Conservation (phyloP, 1,140 invertebrate species). For the Caenorhabditis latens region DNA sequence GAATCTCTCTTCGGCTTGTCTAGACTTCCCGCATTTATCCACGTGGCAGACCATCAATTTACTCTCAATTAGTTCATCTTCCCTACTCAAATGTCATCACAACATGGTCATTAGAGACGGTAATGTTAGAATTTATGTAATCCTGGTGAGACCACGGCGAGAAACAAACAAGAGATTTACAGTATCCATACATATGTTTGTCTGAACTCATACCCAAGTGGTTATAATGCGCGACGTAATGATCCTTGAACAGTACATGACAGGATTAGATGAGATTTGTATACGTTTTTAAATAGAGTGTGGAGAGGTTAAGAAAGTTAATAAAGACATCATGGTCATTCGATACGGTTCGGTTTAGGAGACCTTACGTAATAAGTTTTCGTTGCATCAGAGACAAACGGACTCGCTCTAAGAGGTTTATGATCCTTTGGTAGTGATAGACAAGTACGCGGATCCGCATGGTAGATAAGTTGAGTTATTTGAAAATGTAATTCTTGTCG, state of each 20-base stretch:
- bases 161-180: background rate
- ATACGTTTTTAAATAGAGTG: too few relatives aligned
- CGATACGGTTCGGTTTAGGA: background rate
- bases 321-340: background rate
- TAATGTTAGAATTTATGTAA: too few relatives aligned
- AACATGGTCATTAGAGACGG: too few relatives aligned
- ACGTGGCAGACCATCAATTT: too few relatives aligned
- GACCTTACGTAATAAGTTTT: slow-evolving; percentile 3
- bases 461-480: slow-evolving; percentile 7
- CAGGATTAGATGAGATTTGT: too few relatives aligned
- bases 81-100: background rate
- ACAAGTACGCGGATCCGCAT: slow-evolving; percentile 6
- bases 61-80: background rate
- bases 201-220: too few relatives aligned
- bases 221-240: background rate
- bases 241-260: too few relatives aligned
- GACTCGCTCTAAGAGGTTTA: slow-evolving; percentile 24
- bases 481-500: background rate
- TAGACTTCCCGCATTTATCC: too few relatives aligned
- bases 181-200: background rate
- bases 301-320: too few relatives aligned
- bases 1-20: too few relatives aligned
- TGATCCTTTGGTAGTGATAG: slow-evolving; percentile 10
- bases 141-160: too few relatives aligned
- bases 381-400: slow-evolving; percentile 47